phyloP scores from a whole-genome alignment of 1,140 invertebrate species.

The Drosophila jambulina region DNA sequence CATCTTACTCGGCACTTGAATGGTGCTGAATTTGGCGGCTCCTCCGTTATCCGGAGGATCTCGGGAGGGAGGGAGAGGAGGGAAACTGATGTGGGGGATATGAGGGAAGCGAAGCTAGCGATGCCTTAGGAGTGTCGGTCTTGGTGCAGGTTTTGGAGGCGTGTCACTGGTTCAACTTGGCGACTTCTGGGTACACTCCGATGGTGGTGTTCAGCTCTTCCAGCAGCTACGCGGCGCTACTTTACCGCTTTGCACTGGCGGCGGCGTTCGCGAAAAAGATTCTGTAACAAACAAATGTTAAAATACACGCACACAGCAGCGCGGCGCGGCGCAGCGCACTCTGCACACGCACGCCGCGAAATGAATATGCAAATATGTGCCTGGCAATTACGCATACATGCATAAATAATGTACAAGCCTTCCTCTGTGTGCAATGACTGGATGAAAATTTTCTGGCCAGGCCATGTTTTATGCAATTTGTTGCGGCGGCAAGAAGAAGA shows the following conservation, averaged over 20 bases:
- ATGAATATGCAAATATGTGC: conserved; percentile 22
- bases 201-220: neutral
- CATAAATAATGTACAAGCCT: conserved; percentile 16
- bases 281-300: conserved; percentile 19
- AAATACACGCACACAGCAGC: neutral
- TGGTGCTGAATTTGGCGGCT: conserved; percentile 44
- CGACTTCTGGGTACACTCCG: neutral
- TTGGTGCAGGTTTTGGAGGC: neutral
- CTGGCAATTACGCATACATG: conserved; percentile 29
- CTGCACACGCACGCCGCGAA: neutral
- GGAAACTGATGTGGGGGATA: neutral
- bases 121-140: neutral
- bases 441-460: conserved; percentile 24
- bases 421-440: conserved; percentile 30
- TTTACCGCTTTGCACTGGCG: neutral
- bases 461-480: conserved; percentile 38
- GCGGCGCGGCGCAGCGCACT: neutral
- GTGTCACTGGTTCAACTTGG: conserved; percentile 8
- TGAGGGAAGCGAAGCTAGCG: neutral
- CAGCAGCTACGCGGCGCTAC: conserved; percentile 5
- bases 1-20: conserved; percentile 81
- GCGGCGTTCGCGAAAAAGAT: conserved; percentile 23
- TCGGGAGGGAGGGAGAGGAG: neutral
- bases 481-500: conserved; percentile 22
- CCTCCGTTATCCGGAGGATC: conserved; percentile 33